Evolutionary conservation across 2,797 vertebrate species (phyloP).

Genomic region (Pipistrellus pygmaeus): DNA sequence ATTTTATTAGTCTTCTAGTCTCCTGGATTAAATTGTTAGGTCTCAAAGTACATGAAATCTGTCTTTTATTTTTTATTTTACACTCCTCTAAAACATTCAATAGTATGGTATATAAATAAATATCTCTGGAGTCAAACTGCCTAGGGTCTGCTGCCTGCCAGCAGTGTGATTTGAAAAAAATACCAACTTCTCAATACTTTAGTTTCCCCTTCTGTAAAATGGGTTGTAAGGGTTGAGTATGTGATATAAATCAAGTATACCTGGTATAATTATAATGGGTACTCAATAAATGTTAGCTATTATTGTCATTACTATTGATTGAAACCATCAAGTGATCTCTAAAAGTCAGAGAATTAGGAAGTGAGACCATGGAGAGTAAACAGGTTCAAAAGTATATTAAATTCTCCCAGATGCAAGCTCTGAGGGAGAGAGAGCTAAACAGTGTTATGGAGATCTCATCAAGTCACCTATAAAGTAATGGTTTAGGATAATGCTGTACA

Average conservation of each 20-base stretch:
- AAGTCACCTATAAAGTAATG: neutral
- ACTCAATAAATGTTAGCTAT: neutral
- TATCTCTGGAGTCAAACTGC: neutral
- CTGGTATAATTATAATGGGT: neutral
- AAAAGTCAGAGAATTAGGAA: neutral
- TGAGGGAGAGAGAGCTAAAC: neutral
- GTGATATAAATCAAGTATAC: neutral
- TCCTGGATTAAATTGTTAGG: neutral
- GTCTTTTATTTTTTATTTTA: slow-evolving; percentile 27
- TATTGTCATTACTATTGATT: neutral
- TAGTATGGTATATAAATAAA: neutral
- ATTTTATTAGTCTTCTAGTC: neutral
- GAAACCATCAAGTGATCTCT: slow-evolving; percentile 1
- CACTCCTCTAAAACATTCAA: neutral
- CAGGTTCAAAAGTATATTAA: neutral
- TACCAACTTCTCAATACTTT: neutral
- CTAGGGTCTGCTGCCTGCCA: neutral
- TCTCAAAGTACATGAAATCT: neutral
- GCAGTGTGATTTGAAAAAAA: neutral
- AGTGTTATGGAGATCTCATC: neutral
- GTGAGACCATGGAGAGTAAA: neutral
- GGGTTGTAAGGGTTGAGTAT: neutral
- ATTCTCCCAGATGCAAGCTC: neutral
- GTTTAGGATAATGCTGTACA: neutral
- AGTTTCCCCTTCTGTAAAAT: slow-evolving; percentile 30